Percentiles rank a stretch among this genome's conserved stretches.
These are phyloP conservation scores for Paradoxurus hermaphroditus DNA, from an alignment of 2,113 vertebrate species.

Conservation along the genomic window DNA sequence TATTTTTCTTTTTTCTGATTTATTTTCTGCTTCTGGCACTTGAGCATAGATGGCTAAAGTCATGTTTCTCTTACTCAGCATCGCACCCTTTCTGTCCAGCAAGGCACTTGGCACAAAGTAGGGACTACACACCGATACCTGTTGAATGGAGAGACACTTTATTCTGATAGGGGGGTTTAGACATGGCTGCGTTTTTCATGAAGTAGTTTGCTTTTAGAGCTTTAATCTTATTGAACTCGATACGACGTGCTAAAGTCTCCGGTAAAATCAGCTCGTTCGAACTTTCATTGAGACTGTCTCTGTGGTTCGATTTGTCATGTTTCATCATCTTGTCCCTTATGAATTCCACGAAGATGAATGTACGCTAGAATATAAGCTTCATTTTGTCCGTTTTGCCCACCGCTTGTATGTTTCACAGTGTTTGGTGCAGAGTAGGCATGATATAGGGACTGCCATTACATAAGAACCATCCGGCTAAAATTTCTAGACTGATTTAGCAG, in stretches of 20 bases:
- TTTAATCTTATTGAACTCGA: background rate
- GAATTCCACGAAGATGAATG: background rate
- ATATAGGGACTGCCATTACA: background rate
- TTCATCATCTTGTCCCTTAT: background rate
- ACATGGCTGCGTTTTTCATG: background rate
- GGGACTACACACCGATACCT: background rate
- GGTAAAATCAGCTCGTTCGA: background rate
- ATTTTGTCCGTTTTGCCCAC: background rate
- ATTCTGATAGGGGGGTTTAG: background rate
- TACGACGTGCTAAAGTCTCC: background rate
- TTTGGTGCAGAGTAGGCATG: background rate
- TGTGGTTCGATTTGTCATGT: background rate
- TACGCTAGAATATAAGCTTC: background rate
- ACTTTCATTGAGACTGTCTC: background rate
- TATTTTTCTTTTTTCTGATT: background rate
- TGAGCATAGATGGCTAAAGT: background rate
- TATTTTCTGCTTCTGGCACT: background rate
- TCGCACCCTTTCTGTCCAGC: background rate
- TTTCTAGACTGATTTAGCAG: background rate
- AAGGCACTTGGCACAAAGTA: background rate
- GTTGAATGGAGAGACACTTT: background rate
- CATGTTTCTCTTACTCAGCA: background rate
- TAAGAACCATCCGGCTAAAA: background rate
- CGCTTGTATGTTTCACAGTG: background rate
- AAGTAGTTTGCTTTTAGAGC: background rate